A percentile compares a stretch with the other conserved stretches of the same genome.
Evolutionary conservation across 2,797 vertebrate species (phyloP).

Genomic region (Percopsis omiscomaycus): DNA sequence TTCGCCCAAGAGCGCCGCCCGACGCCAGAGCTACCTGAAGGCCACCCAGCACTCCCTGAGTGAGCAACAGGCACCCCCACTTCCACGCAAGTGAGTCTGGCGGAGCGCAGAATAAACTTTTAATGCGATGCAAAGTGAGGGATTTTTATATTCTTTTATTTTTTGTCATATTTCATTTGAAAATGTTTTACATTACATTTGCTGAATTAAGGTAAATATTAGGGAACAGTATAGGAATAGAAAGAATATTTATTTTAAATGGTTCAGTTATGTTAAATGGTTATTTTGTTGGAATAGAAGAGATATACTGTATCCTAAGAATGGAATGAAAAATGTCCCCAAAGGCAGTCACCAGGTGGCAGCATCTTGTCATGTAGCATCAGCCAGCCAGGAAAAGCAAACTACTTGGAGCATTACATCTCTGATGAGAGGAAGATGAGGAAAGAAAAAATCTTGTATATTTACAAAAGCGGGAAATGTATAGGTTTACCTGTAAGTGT

Average conservation of each 20-base stretch:
- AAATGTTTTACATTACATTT: conserved; percentile 33
- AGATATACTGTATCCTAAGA: conserved; percentile 1
- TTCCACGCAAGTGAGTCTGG: conserved; percentile 86
- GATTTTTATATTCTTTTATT: conserved; percentile 27
- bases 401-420: background rate
- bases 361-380: conserved; percentile 53
- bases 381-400: background rate
- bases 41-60: conserved; percentile 96
- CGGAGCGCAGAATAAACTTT: background rate
- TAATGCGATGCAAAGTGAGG: background rate
- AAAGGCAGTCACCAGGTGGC: conserved; percentile 66
- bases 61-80: conserved; percentile 86
- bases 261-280: background rate
- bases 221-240: conserved; percentile 6
- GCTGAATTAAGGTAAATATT: conserved; percentile 10
- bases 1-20: conserved; percentile 94
- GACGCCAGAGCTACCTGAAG: conserved; percentile 98
- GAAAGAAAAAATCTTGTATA: too few relatives aligned
- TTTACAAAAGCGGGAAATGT: too few relatives aligned
- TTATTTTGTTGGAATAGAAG: background rate
- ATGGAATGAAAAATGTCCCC: conserved; percentile 10
- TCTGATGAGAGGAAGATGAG: too few relatives aligned
- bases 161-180: conserved; percentile 26
- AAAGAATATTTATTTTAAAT: background rate
- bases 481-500: too few relatives aligned